phyloP scores from a whole-genome alignment of 2,888 invertebrate species.

The Dusona sp. region DNA sequence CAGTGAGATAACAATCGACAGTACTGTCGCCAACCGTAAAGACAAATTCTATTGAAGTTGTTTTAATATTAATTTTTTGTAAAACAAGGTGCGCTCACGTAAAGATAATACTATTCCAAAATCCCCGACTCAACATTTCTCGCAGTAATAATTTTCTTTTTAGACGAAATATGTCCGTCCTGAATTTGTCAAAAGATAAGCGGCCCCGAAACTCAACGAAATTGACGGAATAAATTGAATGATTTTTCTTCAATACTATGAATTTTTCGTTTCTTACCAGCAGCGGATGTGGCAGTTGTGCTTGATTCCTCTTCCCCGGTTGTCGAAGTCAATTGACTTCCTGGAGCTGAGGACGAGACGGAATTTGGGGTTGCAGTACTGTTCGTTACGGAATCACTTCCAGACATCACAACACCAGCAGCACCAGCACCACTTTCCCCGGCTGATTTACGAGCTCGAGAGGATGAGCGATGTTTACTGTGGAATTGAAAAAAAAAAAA shows the following conservation, averaged over 20 bases:
- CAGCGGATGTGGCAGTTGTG: slow-evolving; percentile 79
- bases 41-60: too few species aligned
- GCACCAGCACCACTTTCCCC: slow-evolving; percentile 85
- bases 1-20: too few species aligned
- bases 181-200: too few species aligned
- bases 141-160: too few species aligned
- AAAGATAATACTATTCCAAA: too few species aligned
- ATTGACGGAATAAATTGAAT: too few species aligned
- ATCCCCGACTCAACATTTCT: too few species aligned
- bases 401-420: slow-evolving; percentile 78
- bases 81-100: too few species aligned
- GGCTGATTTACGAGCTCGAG: slow-evolving; percentile 84
- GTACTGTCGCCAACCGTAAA: too few species aligned
- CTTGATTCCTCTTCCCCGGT: slow-evolving; percentile 80
- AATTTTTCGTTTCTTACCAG: slow-evolving; percentile 71
- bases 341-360: slow-evolving; percentile 78
- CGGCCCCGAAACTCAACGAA: too few species aligned
- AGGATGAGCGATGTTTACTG: slow-evolving; percentile 85
- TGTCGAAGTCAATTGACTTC: slow-evolving; percentile 79
- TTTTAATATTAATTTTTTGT: too few species aligned
- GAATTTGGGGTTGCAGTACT: slow-evolving; percentile 78
- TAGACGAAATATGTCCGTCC: too few species aligned
- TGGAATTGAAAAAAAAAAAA: slow-evolving; percentile 51
- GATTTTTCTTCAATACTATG: background rate
- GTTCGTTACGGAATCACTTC: slow-evolving; percentile 80